phyloP scores from a whole-genome alignment of 1,140 invertebrate species.

The Drosophila tropicalis region DNA sequence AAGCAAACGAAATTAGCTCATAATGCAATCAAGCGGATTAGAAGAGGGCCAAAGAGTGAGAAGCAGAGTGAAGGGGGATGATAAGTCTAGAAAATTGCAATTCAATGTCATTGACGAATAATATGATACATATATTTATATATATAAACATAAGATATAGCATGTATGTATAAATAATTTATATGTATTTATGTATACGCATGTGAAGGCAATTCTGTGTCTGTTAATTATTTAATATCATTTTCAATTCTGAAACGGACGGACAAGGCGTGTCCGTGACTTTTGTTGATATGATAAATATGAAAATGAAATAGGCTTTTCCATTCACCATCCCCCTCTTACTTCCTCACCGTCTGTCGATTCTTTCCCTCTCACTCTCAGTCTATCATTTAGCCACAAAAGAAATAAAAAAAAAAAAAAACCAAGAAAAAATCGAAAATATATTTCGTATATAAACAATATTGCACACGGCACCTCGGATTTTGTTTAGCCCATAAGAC shows the following conservation, averaged over 20 bases:
- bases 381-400: conserved; percentile 22
- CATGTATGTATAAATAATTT: conserved; percentile 12
- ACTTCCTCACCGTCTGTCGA: background rate
- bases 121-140: conserved; percentile 26
- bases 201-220: conserved; percentile 40
- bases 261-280: conserved; percentile 73
- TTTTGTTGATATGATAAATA: conserved; percentile 81
- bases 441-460: conserved; percentile 81
- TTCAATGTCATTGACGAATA: conserved; percentile 77
- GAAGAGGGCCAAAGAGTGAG: background rate
- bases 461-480: conserved; percentile 81
- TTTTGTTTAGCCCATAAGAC: conserved; percentile 58
- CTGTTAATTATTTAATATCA: conserved; percentile 81
- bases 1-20: conserved; percentile 22
- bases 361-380: background rate
- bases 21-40: conserved; percentile 33
- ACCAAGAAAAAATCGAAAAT: conserved; percentile 65
- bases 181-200: conserved; percentile 10
- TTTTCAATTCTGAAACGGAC: conserved; percentile 71
- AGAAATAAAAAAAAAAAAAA: conserved; percentile 60
- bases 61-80: no score
- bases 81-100: conserved; percentile 60
- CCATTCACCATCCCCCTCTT: conserved; percentile 16
- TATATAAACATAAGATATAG: conserved; percentile 3
- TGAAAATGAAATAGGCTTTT: conserved; percentile 68